These are phyloP conservation scores for Sciurus carolinensis DNA, from an alignment of 2,797 vertebrate species.

Conservation along the genomic window DNA sequence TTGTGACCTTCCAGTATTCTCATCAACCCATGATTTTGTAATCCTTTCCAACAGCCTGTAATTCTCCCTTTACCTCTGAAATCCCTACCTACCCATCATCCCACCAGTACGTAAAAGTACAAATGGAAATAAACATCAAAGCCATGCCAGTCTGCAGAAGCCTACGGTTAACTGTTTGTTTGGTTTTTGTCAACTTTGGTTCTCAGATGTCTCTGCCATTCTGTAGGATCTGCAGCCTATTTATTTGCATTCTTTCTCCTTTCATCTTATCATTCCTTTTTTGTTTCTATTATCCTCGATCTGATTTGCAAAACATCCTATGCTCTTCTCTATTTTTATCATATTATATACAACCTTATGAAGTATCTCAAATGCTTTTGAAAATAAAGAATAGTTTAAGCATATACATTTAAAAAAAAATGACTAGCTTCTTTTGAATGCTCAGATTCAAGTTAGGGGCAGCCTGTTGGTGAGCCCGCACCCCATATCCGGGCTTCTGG, in stretches of 20 bases:
- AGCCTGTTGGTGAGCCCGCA: constrained; percentile 4
- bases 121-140: constrained; percentile 8
- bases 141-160: not conserved
- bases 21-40: not conserved
- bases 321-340: constrained; percentile 68
- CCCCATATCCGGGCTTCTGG: not conserved
- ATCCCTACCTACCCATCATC: not conserved
- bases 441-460: not conserved
- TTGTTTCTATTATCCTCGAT: constrained; percentile 61
- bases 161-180: not conserved
- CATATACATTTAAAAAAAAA: not conserved
- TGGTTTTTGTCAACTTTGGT: not conserved
- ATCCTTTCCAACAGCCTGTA: not conserved
- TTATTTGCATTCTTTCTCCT: constrained; percentile 39
- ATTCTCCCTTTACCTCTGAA: not conserved
- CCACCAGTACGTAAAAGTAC: not conserved
- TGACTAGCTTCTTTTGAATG: not conserved
- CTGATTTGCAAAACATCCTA: constrained; percentile 45
- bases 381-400: not conserved
- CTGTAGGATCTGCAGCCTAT: not conserved
- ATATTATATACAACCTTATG: not conserved
- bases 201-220: not conserved
- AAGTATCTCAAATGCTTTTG: constrained; percentile 15
- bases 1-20: not conserved
- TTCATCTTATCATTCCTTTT: not conserved